Evolutionary conservation across 2,113 vertebrate genomes (phyloP).

Genomic region (Cichladusa arquata): DNA sequence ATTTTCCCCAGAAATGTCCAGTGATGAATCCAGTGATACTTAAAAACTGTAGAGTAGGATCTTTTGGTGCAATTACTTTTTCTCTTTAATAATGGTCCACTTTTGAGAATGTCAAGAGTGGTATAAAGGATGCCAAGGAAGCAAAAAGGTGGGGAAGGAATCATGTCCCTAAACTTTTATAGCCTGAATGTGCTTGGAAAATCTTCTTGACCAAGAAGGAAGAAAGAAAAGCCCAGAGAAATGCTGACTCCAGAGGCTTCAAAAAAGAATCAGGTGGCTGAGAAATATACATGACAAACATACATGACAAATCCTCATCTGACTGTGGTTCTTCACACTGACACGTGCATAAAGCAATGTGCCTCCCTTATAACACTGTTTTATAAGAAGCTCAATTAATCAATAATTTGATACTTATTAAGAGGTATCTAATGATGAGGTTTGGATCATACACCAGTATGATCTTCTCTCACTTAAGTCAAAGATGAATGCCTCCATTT

Average conservation of each 20-base stretch:
- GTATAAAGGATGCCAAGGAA: neutral
- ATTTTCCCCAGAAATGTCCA: conserved; percentile 9
- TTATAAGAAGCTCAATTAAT: neutral
- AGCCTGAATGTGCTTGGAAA: neutral
- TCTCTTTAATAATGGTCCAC: neutral
- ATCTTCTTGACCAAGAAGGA: neutral
- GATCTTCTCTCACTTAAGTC: neutral
- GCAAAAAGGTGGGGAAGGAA: neutral
- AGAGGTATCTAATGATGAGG: neutral
- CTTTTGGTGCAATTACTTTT: neutral
- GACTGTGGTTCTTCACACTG: neutral
- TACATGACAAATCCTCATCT: neutral
- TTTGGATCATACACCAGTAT: neutral
- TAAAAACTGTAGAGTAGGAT: neutral
- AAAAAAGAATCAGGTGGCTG: neutral
- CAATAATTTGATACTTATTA: neutral
- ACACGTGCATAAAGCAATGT: neutral
- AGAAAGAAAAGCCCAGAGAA: neutral
- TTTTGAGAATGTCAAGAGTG: neutral
- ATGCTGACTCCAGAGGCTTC: neutral
- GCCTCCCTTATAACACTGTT: neutral
- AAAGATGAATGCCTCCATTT: neutral
- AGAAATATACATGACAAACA: neutral
- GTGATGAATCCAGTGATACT: neutral
- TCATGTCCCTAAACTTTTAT: neutral